Evolutionary conservation across 1,140 invertebrate species (phyloP), one percentile per base, ranked within the genome.

Genomic region (Pseudomyrmex sp.): DNA sequence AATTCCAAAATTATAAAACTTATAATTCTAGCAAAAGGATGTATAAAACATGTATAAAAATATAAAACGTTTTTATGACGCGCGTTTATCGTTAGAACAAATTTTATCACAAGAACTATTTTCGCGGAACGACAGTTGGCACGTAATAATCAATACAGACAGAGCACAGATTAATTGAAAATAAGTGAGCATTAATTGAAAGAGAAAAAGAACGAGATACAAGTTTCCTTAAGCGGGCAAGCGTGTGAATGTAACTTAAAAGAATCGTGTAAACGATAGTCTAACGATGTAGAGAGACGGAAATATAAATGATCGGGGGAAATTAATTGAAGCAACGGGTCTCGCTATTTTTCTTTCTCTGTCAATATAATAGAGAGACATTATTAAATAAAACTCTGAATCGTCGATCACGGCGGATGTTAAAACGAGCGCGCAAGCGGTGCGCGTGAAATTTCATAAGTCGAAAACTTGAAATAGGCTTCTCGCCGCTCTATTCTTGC

Each of bases 91-190:
- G 70, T 88, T 88, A 84, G 58, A 76, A n/a, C 75, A 50, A 73
- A 82, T 74, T 50, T 86, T 84, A 86, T 63, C 61, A 79, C 85
- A 86, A 85, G 59, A 46, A 75, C 26, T 84, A 86, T 88, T 82
- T 77, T 66, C 58, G 35, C 35, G 74, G 52, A 88, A 77, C 77
- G 86, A 90, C 88, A 92, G 89, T 82, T 88, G 79, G 88, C 83
- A 87, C 84, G 79, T 85, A 91, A 91, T 93, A 93, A 92, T 92
- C 91, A 90, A 86, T 91, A 89, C 86, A 82, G 89, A 93, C 91
- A 90, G 88, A 70, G 85, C 89, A 84, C 90, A 84, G 90, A 92
- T 93, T 93, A 93, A 93, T 93, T 93, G 91, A 90, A 88, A 90
- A 91, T 89, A 90, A 90, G 86, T 88, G 87, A 84, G 84, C 87